phyloP scores from a whole-genome alignment of 1,140 invertebrate genomes.

The Papilio xuthus region DNA sequence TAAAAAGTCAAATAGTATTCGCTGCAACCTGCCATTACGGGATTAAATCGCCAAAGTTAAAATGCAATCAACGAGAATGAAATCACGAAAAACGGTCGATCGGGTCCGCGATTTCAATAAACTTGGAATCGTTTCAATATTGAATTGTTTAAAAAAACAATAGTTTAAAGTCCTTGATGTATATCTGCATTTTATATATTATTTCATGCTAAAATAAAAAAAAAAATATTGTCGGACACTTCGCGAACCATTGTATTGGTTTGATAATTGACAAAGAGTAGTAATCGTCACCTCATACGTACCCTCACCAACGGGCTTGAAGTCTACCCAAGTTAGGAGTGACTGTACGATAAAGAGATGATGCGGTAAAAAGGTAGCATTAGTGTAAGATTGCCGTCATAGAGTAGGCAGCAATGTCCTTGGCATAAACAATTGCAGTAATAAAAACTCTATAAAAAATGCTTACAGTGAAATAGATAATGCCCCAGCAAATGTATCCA shows the following conservation, averaged over 20 bases:
- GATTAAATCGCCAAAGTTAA: slow-evolving; percentile 11
- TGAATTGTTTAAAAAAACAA: slow-evolving; percentile 18
- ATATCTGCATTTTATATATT: not conserved
- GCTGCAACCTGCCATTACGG: not conserved
- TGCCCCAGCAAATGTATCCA: slow-evolving; percentile 15
- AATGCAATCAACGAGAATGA: slow-evolving; percentile 14
- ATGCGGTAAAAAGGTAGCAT: not conserved
- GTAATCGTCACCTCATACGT: too few relatives aligned
- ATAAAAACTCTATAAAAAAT: not conserved
- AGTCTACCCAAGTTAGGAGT: too few relatives aligned
- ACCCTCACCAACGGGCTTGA: too few relatives aligned
- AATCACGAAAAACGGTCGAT: slow-evolving; percentile 4
- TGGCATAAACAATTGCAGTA: not conserved
- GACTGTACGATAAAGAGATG: not conserved
- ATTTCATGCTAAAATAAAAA: not conserved
- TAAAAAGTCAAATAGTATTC: slow-evolving; percentile 4
- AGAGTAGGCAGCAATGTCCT: not conserved
- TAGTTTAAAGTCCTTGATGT: not conserved
- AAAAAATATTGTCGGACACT: not conserved
- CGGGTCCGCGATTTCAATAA: slow-evolving; percentile 1
- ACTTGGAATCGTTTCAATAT: slow-evolving; percentile 14
- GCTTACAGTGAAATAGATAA: slow-evolving; percentile 14
- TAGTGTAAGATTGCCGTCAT: too few relatives aligned
- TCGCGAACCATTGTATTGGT: not conserved
- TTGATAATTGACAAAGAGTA: not conserved